Conservation (phyloP, 1,140 invertebrate species). For the Brachionus paranguensis region DNA sequence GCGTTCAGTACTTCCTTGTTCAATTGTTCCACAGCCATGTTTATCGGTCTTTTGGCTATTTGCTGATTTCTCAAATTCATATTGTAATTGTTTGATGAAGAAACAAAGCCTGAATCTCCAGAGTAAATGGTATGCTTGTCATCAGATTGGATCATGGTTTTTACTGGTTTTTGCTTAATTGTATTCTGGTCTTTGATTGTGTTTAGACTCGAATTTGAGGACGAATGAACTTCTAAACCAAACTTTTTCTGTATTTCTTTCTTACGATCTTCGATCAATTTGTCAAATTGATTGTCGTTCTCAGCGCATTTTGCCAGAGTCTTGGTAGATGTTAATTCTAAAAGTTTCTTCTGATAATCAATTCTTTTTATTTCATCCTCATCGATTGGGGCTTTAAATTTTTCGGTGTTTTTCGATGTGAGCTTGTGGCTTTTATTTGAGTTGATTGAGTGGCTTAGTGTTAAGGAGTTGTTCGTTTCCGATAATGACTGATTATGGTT, state of each 20-base stretch:
- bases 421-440: not conserved
- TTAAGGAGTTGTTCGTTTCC: not conserved
- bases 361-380: slow-evolving; percentile 22
- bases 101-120: slow-evolving; percentile 3
- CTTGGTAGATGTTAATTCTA: not conserved
- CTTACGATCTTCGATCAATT: slow-evolving; percentile 29
- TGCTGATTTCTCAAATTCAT: slow-evolving; percentile 13
- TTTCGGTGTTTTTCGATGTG: not conserved
- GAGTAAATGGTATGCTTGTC: slow-evolving; percentile 13
- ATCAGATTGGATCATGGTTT: not conserved
- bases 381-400: not conserved
- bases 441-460: not conserved
- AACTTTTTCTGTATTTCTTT: slow-evolving; percentile 30
- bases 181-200: not conserved
- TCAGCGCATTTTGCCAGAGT: not conserved
- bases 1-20: slow-evolving; percentile 44
- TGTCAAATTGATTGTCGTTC: not conserved
- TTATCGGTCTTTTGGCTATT: slow-evolving; percentile 40
- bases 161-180: not conserved
- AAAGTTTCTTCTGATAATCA: slow-evolving; percentile 5
- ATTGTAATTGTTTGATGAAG: slow-evolving; percentile 17
- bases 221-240: not conserved
- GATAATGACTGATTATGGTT: not conserved
- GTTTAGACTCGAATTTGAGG: slow-evolving; percentile 4
- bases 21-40: slow-evolving; percentile 45